phyloP scores from a whole-genome alignment of 2,888 invertebrate species.

The Eubasilissa splendida region DNA sequence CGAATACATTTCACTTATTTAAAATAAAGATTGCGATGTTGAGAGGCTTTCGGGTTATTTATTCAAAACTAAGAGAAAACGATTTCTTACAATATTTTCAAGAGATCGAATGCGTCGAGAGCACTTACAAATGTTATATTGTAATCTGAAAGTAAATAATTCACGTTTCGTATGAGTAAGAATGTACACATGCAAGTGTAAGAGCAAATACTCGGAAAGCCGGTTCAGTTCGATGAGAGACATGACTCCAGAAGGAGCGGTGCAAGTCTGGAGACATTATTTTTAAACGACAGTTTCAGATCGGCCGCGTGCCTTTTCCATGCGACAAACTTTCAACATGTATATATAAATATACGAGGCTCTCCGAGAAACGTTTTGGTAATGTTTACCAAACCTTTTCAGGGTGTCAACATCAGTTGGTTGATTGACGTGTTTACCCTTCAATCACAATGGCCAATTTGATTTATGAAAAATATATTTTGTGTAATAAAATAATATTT shows the following conservation, averaged over 20 bases:
- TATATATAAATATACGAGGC: not conserved
- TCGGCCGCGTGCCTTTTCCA: not conserved
- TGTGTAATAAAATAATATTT: no score
- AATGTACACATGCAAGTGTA: not conserved
- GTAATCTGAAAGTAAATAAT: not conserved
- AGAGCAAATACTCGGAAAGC: conserved; percentile 25
- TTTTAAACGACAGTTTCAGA: conserved; percentile 29
- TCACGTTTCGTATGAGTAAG: not conserved
- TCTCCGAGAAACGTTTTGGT: not conserved
- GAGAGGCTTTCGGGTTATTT: no score
- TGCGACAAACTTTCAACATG: conserved; percentile 1
- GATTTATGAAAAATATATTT: conserved; percentile 1
- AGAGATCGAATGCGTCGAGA: no score
- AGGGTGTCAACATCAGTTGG: not conserved
- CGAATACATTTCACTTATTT: no score
- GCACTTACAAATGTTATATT: not conserved
- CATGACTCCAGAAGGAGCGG: not conserved
- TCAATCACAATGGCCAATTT: conserved; percentile 25
- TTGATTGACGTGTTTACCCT: conserved; percentile 30
- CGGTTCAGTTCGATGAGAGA: conserved; percentile 1
- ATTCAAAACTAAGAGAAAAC: no score
- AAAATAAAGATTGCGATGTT: no score
- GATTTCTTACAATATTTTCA: no score
- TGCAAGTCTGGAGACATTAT: conserved; percentile 23
- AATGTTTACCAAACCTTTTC: conserved; percentile 25